phyloP scores from a whole-genome alignment of 1,140 invertebrate species.

The Heliothis virescens region DNA sequence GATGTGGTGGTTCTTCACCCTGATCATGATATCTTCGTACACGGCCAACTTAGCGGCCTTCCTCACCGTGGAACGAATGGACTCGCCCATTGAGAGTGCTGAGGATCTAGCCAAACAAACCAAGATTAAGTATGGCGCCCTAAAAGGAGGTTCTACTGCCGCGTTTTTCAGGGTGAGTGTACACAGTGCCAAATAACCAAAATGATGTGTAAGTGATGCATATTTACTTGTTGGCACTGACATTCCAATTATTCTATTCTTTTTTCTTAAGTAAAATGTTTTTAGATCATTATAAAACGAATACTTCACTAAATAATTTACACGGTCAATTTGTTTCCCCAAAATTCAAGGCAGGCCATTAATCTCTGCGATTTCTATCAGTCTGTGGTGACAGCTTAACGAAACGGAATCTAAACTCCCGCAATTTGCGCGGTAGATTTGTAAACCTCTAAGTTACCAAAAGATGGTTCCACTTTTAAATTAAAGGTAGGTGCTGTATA shows the following conservation, averaged over 20 bases:
- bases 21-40: constrained; percentile 99
- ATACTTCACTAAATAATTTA: background rate
- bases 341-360: constrained; percentile 23
- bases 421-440: constrained; percentile 23
- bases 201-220: background rate
- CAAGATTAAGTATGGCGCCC: constrained; percentile 98
- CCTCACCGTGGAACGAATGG: constrained; percentile 98
- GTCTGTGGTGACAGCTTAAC: constrained; percentile 25
- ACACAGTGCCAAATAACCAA: background rate
- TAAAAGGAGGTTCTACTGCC: constrained; percentile 96
- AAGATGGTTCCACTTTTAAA: background rate
- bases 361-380: constrained; percentile 29
- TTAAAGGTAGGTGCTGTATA: background rate
- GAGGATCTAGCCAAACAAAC: constrained; percentile 99
- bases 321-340: constrained; percentile 5
- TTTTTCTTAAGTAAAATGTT: background rate
- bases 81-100: constrained; percentile 97
- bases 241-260: background rate
- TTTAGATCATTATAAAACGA: background rate
- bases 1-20: constrained; percentile 99
- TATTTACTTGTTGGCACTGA: constrained; percentile 7
- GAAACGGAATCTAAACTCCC: constrained; percentile 13
- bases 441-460: constrained; percentile 7
- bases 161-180: constrained; percentile 95
- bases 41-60: constrained; percentile 99